Evolutionary conservation across 2,888 invertebrate genomes (phyloP), one percentile per base, ranked within the genome.

Genomic region (Himalopsyche anomala): DNA sequence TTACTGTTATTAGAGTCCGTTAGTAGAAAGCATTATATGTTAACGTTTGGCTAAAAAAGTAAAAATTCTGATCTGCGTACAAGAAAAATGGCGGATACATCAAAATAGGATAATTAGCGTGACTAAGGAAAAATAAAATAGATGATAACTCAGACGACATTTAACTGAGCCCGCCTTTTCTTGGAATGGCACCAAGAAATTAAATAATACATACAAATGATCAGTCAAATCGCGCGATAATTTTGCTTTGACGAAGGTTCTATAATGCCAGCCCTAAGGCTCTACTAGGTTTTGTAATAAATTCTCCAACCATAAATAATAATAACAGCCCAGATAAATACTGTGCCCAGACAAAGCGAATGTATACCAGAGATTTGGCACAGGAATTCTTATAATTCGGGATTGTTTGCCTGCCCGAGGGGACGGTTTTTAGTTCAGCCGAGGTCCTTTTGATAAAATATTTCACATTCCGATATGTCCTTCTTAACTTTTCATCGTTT

Each of bases 351-450:
- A 28, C 62, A 19, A 62, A 62, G 62, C 62, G 62, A n/a, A 62
- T n/a, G 62, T 62, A 19, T 62, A 62, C 19, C 62, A 19, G 11
- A 62, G 19, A 19, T 62, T 62, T 62, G 62, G 19, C 62, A 62
- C 19, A 62, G 62, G 62, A 62, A 62, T 62, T 62, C 62, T 62
- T 62, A 62, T 62, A 62, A 62, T 62, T 62, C 28, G 62, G 62
- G 19, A 62, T 62, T 62, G 62, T 28, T 62, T 62, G 28, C 19
- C 11, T 28, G 62, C 62, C 62, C 62, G 62, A 62, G 62, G 62
- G 62, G 62, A 62, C 62, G 19, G 17, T 62, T 62, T 62, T 19
- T 62, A 62, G 51, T 51, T 51, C 1, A 15, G 51, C 1, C 51
- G 51, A 51, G 28, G 62, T 62, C 8, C 62, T 62, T 62, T 62